Evolutionary conservation across 1,140 invertebrate species (phyloP).

Genomic region (Drosophila yakuba): DNA sequence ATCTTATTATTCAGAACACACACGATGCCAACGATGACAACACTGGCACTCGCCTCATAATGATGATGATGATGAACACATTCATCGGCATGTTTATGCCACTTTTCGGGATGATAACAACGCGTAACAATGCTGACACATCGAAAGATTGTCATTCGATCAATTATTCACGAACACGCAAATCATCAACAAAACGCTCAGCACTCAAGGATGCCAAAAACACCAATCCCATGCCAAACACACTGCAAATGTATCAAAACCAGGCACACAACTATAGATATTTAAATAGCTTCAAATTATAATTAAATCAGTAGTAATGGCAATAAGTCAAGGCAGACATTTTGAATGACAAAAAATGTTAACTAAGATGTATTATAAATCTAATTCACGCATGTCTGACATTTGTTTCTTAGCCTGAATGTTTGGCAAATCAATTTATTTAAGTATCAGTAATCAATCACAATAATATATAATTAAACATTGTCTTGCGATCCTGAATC

Average conservation of each 20-base stretch:
- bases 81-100: slow-evolving; percentile 20
- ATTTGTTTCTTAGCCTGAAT: too few relatives aligned
- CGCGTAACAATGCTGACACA: slow-evolving; percentile 78
- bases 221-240: neutral
- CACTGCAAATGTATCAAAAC: slow-evolving; percentile 32
- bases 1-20: slow-evolving; percentile 71
- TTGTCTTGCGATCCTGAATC: too few relatives aligned
- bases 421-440: too few relatives aligned
- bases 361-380: too few relatives aligned
- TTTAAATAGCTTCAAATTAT: neutral
- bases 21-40: slow-evolving; percentile 50
- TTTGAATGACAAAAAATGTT: too few relatives aligned
- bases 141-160: slow-evolving; percentile 79
- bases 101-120: slow-evolving; percentile 60
- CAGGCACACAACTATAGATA: slow-evolving; percentile 6
- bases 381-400: too few relatives aligned
- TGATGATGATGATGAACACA: slow-evolving; percentile 17
- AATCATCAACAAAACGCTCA: slow-evolving; percentile 62
- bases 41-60: slow-evolving; percentile 12
- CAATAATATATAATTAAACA: neutral
- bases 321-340: too few relatives aligned
- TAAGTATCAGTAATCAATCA: too few relatives aligned
- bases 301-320: neutral
- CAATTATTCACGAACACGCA: slow-evolving; percentile 73
- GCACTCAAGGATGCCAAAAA: slow-evolving; percentile 44